phyloP scores from a whole-genome alignment of 2,888 invertebrate genomes.

The Drosophila helvetica region DNA sequence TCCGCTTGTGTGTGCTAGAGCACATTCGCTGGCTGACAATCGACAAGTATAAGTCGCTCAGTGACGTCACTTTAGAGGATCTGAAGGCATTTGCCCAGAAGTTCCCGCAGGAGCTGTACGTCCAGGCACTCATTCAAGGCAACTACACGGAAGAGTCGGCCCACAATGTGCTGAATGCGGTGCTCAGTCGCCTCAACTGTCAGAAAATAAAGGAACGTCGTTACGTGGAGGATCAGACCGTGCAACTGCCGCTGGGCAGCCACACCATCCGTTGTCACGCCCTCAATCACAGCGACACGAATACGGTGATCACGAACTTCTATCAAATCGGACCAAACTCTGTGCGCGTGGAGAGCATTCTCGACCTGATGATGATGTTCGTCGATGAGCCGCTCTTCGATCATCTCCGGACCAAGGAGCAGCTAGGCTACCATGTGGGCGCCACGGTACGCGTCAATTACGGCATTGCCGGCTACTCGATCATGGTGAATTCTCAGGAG shows the following conservation, averaged over 20 bases:
- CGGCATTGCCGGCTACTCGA: constrained; percentile 91
- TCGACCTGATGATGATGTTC: constrained; percentile 92
- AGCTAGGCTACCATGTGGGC: constrained; percentile 94
- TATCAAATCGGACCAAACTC: constrained; percentile 90
- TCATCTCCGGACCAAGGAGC: constrained; percentile 92
- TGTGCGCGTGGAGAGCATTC: constrained; percentile 86
- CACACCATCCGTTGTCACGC: constrained; percentile 88
- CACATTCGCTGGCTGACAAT: constrained; percentile 88
- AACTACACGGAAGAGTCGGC: constrained; percentile 89
- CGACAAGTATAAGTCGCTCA: constrained; percentile 87
- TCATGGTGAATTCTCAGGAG: constrained; percentile 92
- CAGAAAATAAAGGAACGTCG: constrained; percentile 69
- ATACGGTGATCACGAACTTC: constrained; percentile 93
- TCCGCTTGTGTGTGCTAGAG: constrained; percentile 88
- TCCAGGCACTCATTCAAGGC: constrained; percentile 92
- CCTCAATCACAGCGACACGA: constrained; percentile 89
- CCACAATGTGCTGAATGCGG: constrained; percentile 86
- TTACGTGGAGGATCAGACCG: constrained; percentile 86
- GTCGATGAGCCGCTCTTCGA: constrained; percentile 96
- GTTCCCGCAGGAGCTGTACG: constrained; percentile 87
- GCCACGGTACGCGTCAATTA: constrained; percentile 89
- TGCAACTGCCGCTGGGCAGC: constrained; percentile 88
- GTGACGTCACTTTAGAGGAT: constrained; percentile 86
- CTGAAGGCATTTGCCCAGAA: constrained; percentile 86
- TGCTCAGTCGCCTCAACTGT: constrained; percentile 86